Base-by-base conservation (phyloP, 2,113 vertebrate genomes). In the Scartelaos histophorus region DNA sequence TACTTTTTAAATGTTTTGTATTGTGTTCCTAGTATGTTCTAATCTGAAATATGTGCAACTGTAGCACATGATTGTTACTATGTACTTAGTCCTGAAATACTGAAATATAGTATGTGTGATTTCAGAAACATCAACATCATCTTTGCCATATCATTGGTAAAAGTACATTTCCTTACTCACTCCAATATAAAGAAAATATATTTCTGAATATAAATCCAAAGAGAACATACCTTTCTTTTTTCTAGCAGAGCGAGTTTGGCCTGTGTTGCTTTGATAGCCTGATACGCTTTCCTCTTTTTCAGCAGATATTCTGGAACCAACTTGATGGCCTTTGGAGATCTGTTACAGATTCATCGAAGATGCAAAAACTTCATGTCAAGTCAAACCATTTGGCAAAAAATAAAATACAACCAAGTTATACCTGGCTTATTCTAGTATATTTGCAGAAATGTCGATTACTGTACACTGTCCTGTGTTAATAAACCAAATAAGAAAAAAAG, bases 301-400 rank as follows among this genome's bases (percentile, higher is more conserved):
- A 99, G 88, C 53, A 99, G 93, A 82, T 97, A 98, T 91, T 99
- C 97, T 21, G 97, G 97, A 67, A 99, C 97, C 78, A 97, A 87
- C 58, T 96, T 96, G 66, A 98, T 96, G 51, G 93, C 95, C 83
- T 92, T 96, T 56, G 80, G 85, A 10, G 85, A 73, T 22, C 95
- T 97, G 74, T 66, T 15, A 73, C 21, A 38, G 61, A 64, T 25
- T 13, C 11, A 64, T n/a, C 51, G 5, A 1, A 64, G 13, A 64
- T 16, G 12, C 10, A 21, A 56, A 21, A 34, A 11, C 11, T n/a
- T 12, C 10, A 35, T 11, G 17, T 38, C 9, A n/a, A 43, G 38
- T 43, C 38, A 43, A 43, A 43, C 6, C 38, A 43, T 43, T 11
- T 43, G 38, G 10, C 7, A 10, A 35, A 64, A 17, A 17, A 35